phyloP scores from a whole-genome alignment of 2,797 vertebrate species.

The Acipenser transmontanus region DNA sequence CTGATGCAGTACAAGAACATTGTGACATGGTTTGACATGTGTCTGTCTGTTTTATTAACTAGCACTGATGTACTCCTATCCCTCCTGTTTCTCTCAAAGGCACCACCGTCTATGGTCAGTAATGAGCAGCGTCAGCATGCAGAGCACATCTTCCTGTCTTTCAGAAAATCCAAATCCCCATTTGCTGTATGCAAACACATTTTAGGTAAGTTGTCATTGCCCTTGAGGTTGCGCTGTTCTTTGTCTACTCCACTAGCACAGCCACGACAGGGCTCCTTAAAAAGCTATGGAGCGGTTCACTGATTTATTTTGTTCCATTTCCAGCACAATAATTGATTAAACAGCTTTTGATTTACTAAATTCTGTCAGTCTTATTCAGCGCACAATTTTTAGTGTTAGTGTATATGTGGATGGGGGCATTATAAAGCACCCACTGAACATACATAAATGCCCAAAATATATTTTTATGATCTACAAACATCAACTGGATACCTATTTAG shows the following conservation, averaged over 20 bases:
- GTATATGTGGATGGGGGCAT: too few relatives aligned
- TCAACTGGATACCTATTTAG: too few relatives aligned
- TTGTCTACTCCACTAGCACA: not conserved
- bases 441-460: too few relatives aligned
- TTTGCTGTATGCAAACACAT: constrained; percentile 98
- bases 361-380: too few relatives aligned
- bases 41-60: not conserved
- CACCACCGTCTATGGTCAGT: constrained; percentile 97
- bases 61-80: not conserved
- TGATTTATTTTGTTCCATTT: not conserved
- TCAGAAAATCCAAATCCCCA: constrained; percentile 97
- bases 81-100: constrained; percentile 49
- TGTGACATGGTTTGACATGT: too few relatives aligned
- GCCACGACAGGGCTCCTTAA: too few relatives aligned
- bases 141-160: constrained; percentile 96
- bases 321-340: too few relatives aligned
- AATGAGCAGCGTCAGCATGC: constrained; percentile 94
- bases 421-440: too few relatives aligned
- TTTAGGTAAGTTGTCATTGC: constrained; percentile 67
- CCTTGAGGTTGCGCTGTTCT: not conserved
- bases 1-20: too few relatives aligned
- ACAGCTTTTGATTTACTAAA: too few relatives aligned
- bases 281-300: not conserved
- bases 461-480: too few relatives aligned
- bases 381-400: too few relatives aligned